These are phyloP conservation scores for Macquaria australasica DNA, from an alignment of 2,113 vertebrate genomes.

Conservation along the genomic window DNA sequence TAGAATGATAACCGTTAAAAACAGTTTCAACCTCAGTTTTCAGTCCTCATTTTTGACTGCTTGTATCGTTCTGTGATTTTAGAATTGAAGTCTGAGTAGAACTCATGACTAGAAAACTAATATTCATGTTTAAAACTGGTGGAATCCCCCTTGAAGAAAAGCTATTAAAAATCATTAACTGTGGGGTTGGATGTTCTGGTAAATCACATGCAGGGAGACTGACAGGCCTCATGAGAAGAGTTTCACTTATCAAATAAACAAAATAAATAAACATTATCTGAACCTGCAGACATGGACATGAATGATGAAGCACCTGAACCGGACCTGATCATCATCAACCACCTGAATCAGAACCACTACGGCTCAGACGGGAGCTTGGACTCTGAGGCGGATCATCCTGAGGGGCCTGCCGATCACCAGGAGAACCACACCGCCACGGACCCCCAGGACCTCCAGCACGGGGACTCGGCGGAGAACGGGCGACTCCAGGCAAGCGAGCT, in stretches of 20 bases:
- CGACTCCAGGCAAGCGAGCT: conserved; percentile 74
- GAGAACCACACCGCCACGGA: conserved; percentile 67
- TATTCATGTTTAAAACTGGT: no score
- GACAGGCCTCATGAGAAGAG: no score
- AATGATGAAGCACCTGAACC: conserved; percentile 81
- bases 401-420: conserved; percentile 43
- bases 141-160: no score
- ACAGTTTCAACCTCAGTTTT: neutral
- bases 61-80: neutral
- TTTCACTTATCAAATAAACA: no score
- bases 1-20: neutral
- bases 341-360: conserved; percentile 86
- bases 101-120: no score
- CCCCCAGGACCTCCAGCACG: conserved; percentile 3
- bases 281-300: conserved; percentile 80
- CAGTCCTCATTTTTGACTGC: neutral
- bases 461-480: conserved; percentile 79
- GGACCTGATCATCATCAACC: conserved; percentile 89
- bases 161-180: no score
- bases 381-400: conserved; percentile 63
- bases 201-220: no score
- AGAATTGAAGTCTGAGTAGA: neutral
- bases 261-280: neutral
- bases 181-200: no score
- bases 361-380: conserved; percentile 61